A percentile compares a stretch with the other conserved stretches of the same genome.
Conservation (phyloP, 2,113 vertebrate species). For the Propithecus coquereli region DNA sequence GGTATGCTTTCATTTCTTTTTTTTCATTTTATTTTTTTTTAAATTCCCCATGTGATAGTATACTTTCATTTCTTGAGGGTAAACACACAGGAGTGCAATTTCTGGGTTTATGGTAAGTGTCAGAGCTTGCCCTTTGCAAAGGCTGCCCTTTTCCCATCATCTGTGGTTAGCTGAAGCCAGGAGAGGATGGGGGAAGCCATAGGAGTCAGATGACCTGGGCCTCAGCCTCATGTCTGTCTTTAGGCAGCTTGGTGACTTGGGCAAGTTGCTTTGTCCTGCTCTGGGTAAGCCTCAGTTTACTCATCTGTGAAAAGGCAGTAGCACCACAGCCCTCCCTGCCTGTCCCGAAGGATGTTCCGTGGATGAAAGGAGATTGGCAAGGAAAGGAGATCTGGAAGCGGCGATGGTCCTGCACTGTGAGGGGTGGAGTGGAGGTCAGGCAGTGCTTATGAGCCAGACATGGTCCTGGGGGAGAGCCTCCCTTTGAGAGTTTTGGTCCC, state of each 20-base stretch:
- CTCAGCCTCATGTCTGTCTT: background rate
- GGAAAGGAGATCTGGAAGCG: background rate
- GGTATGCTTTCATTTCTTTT: background rate
- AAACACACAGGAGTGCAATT: background rate
- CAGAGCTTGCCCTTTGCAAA: background rate
- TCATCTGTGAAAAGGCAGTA: background rate
- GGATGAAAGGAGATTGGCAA: background rate
- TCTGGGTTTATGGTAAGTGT: background rate
- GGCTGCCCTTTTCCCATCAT: background rate
- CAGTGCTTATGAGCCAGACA: background rate
- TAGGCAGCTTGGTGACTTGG: background rate
- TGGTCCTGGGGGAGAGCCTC: background rate
- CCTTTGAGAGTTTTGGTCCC: background rate
- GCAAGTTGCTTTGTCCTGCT: background rate
- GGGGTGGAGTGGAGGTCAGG: background rate
- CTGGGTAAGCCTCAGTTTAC: background rate
- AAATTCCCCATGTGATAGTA: too few relatives aligned
- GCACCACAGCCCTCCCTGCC: background rate
- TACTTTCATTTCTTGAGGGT: background rate
- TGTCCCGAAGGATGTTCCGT: background rate
- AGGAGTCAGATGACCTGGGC: background rate
- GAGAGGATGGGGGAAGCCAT: background rate
- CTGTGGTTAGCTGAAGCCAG: background rate
- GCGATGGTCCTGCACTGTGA: background rate
- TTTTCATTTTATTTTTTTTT: too few relatives aligned